These are phyloP conservation scores for Monopis laevigella DNA, from an alignment of 2,888 invertebrate genomes.

Conservation along the genomic window DNA sequence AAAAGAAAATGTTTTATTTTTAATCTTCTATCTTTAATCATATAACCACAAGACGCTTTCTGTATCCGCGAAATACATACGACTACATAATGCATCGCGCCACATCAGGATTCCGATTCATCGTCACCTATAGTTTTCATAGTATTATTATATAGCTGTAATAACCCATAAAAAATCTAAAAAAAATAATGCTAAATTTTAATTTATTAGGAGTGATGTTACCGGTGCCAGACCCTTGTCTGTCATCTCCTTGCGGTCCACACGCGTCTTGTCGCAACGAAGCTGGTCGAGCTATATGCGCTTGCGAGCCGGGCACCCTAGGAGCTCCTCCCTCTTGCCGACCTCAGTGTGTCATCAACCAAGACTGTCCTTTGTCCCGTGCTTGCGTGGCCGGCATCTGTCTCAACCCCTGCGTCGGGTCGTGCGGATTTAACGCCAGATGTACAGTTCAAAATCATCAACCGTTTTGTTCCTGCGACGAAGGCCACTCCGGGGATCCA, in stretches of 20 bases:
- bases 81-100: no score
- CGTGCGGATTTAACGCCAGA: conserved; percentile 80
- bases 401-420: conserved; percentile 78
- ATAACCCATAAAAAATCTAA: no score
- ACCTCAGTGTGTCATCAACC: conserved; percentile 80
- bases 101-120: no score
- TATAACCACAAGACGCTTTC: no score
- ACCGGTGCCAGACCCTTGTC: conserved; percentile 67
- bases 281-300: conserved; percentile 74
- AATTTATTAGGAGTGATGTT: conserved; percentile 20
- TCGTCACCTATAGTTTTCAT: no score
- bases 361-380: conserved; percentile 78
- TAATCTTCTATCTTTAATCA: no score
- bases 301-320: conserved; percentile 77
- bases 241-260: conserved; percentile 75
- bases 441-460: conserved; percentile 80
- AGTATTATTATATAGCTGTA: no score
- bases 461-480: conserved; percentile 77
- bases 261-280: conserved; percentile 72
- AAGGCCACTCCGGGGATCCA: conserved; percentile 82
- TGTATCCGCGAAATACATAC: no score
- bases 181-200: no score
- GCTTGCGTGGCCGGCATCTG: conserved; percentile 79
- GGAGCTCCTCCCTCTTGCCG: conserved; percentile 83
- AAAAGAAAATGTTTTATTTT: no score